A percentile compares a stretch with the other conserved stretches of the same genome.
These are phyloP conservation scores for Periparus ater DNA, from an alignment of 2,797 vertebrate species.

Conservation along the genomic window DNA sequence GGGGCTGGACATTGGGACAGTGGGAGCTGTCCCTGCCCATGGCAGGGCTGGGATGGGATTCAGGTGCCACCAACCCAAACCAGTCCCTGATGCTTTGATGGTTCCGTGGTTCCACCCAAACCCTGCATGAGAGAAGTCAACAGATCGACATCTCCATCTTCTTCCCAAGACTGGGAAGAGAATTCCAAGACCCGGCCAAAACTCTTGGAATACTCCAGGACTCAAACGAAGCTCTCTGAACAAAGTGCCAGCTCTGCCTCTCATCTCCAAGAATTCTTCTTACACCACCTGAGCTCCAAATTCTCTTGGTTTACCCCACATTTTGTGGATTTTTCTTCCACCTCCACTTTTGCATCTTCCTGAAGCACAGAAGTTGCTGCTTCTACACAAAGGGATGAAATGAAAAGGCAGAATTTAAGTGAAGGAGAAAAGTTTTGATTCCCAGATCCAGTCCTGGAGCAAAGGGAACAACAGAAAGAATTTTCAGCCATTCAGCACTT, in stretches of 20 bases:
- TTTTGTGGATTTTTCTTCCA: neutral
- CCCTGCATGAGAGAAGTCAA: accelerated
- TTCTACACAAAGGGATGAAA: neutral
- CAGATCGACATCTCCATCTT: accelerated
- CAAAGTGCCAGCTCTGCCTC: neutral
- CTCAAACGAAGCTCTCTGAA: neutral
- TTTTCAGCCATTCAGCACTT: slow-evolving; percentile 9
- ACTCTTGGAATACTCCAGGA: neutral
- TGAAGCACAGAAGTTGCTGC: neutral
- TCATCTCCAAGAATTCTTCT: neutral
- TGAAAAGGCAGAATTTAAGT: neutral
- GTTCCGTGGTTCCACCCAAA: neutral
- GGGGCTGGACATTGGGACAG: neutral
- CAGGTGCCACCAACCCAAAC: neutral
- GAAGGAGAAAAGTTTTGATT: neutral
- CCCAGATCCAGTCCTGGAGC: neutral
- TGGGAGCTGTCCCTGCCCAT: neutral
- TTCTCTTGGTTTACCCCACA: accelerated
- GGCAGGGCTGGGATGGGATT: neutral
- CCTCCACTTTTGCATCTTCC: neutral
- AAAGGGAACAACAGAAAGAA: neutral
- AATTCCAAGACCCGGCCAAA: neutral
- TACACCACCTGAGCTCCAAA: neutral
- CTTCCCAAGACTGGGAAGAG: neutral
- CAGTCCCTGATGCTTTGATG: too few species aligned